Base-by-base conservation (phyloP, 2,888 invertebrate genomes). In the Eristalis arbustorum region DNA sequence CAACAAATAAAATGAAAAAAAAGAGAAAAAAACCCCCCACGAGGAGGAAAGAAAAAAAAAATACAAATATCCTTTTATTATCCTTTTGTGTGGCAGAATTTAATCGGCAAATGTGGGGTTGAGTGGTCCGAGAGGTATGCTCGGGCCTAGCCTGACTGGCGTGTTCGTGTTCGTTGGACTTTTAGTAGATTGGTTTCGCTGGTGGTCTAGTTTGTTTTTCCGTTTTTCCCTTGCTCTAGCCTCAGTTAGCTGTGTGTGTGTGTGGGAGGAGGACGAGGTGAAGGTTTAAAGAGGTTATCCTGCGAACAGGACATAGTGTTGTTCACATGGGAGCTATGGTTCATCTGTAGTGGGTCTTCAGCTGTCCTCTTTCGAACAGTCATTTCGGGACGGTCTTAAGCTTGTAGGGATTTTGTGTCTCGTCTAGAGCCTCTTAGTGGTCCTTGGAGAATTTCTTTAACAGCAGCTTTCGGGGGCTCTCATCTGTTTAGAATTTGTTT, bases 51-150 rank as follows among this genome's bases (percentile, higher is more conserved):
- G 68, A 57, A 49, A 40, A 37, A 13, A 76, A 31, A 63, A 75
- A 49, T 34, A 59, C 57, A 66, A 64, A 76, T 82, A 77, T 78
- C 74, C 78, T 78, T 83, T 72, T 68, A 68, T 69, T 83, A 78
- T 78, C 74, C 68, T 78, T 82, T 82, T 57, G 62, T 72, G 42
- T 77, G 67, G 13, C 25, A 67, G 56, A 77, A 77, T 68, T 63
- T 28, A 83, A 63, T 67, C 28, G 63, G 22, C 34, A 31, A n/a
- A 23, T 18, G 40, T 31, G 18, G 61, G 56, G 56, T 56, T 56
- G 59, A 64, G n/a, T 49, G n/a, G 59, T 31, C 31, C 31, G 31
- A 31, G 10, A 10, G 2, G 25, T 28, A 4, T 40, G 8, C 59
- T 66, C 22, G 40, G 66, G 66, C 22, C 34, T 68, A 76, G 34